A percentile compares a stretch with the other conserved stretches of the same genome.
phyloP scores from a whole-genome alignment of 2,113 vertebrate species.

The Gymnobelideus leadbeateri region DNA sequence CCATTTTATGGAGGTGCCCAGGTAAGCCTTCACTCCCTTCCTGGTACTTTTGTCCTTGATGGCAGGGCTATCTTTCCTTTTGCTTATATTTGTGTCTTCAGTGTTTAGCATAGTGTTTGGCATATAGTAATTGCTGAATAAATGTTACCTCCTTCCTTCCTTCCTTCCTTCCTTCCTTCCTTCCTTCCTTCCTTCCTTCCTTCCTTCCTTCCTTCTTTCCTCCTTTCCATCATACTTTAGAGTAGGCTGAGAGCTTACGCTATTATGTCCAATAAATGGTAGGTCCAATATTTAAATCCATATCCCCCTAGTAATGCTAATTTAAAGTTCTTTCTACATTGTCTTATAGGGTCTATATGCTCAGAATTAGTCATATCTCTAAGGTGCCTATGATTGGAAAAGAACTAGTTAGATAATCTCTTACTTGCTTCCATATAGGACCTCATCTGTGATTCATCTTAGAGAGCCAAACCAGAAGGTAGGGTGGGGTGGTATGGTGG shows the following conservation, averaged over 20 bases:
- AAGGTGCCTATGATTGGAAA: neutral
- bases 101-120: neutral
- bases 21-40: neutral
- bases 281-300: neutral
- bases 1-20: neutral
- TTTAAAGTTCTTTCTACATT: neutral
- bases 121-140: neutral
- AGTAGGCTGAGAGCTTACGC: neutral
- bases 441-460: neutral
- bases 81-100: neutral
- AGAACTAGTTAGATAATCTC: neutral
- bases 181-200: too few species aligned
- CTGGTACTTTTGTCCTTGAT: neutral
- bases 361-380: neutral
- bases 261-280: neutral
- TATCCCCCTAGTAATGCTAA: too few species aligned
- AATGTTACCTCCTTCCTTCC: too few species aligned
- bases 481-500: neutral
- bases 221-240: neutral
- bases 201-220: neutral
- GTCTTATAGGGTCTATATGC: fast-evolving
- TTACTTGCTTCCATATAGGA: neutral
- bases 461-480: neutral
- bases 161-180: too few species aligned
- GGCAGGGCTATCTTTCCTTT: neutral